Conservation (phyloP, 2,797 vertebrate species). For the Cryptoprocta ferox region DNA sequence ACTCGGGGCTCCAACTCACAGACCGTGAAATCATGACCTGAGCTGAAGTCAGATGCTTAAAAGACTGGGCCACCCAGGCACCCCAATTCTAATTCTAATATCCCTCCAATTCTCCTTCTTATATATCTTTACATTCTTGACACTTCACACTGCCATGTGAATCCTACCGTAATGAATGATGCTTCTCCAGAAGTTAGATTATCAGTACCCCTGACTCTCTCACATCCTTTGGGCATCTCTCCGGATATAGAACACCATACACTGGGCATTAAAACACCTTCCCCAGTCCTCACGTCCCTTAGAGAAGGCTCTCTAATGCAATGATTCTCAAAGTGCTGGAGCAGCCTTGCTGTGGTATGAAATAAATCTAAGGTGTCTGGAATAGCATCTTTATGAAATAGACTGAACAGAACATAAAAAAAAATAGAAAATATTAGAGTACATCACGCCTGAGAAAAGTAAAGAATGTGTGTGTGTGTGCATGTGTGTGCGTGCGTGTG, state of each 20-base stretch:
- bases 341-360: background rate
- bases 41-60: no score
- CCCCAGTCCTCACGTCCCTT: fast-evolving
- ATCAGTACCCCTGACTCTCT: background rate
- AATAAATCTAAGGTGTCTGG: background rate
- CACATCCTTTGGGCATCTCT: background rate
- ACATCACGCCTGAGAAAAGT: background rate
- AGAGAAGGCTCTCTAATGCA: background rate
- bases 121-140: background rate
- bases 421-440: background rate
- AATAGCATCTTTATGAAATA: background rate
- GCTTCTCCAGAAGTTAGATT: background rate
- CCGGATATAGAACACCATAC: background rate
- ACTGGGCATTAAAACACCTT: background rate
- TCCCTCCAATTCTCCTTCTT: background rate
- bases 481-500: fast-evolving
- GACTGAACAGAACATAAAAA: background rate
- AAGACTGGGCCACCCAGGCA: no score
- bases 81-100: no score
- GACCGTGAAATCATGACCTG: no score
- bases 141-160: background rate
- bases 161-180: background rate
- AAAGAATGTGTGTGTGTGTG: background rate
- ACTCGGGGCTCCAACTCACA: no score
- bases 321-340: background rate